Conservation (phyloP, 1,140 invertebrate species). For the Brachionus plicatilis region DNA sequence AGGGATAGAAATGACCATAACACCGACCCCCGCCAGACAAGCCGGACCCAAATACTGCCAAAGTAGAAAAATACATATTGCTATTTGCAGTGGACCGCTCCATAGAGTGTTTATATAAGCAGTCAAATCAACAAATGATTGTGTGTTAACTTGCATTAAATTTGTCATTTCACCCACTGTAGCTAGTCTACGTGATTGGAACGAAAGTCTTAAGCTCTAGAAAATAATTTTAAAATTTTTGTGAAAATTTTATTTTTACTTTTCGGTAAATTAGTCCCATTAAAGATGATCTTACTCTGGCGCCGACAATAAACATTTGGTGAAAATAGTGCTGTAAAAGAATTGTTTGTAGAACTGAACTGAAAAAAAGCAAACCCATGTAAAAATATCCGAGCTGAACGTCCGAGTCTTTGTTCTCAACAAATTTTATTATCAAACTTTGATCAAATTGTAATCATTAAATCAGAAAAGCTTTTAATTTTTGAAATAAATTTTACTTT, state of each 20-base stretch:
- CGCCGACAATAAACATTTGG: slow-evolving; percentile 66
- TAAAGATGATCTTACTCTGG: slow-evolving; percentile 81
- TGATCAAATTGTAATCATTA: not conserved
- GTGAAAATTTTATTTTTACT: slow-evolving; percentile 48
- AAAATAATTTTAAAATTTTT: not conserved
- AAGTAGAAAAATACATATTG: slow-evolving; percentile 76
- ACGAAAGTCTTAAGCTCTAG: slow-evolving; percentile 40
- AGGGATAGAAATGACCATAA: slow-evolving; percentile 57
- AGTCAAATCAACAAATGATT: slow-evolving; percentile 58
- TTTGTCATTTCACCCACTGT: slow-evolving; percentile 63
- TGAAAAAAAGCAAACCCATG: slow-evolving; percentile 67
- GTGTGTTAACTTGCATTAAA: slow-evolving; percentile 61
- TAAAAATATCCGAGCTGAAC: slow-evolving; percentile 76
- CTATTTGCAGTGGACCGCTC: slow-evolving; percentile 89
- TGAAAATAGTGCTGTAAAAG: slow-evolving; percentile 62
- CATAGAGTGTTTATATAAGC: slow-evolving; percentile 88
- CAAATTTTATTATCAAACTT: slow-evolving; percentile 32
- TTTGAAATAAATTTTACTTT: not conserved
- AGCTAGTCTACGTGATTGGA: slow-evolving; percentile 51
- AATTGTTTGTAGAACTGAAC: slow-evolving; percentile 77
- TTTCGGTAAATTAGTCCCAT: slow-evolving; percentile 91
- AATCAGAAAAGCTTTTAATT: not conserved
- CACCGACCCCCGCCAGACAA: slow-evolving; percentile 53
- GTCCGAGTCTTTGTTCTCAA: not conserved
- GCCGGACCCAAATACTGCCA: slow-evolving; percentile 66